Conservation (phyloP, 1,140 invertebrate genomes). For the Melipona quadrifasciata region DNA sequence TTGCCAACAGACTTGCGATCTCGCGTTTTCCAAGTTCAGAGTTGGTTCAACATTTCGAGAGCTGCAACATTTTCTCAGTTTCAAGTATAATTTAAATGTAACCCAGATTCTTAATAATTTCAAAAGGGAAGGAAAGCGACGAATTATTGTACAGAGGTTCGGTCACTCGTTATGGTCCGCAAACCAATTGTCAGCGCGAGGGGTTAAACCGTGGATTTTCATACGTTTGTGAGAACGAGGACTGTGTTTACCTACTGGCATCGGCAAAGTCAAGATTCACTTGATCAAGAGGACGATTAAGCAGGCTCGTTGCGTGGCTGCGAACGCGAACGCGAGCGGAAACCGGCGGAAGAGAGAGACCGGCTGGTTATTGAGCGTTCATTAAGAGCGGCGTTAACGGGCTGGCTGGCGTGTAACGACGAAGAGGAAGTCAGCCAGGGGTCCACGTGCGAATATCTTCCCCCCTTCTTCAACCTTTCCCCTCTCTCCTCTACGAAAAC, state of each 20-base stretch:
- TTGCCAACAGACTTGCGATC: neutral
- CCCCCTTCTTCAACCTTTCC: slow-evolving; percentile 11
- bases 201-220: too few species aligned
- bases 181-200: too few species aligned
- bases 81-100: too few species aligned
- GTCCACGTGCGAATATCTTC: slow-evolving; percentile 64
- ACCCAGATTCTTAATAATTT: too few species aligned
- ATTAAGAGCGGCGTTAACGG: slow-evolving; percentile 63
- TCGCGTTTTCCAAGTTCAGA: neutral
- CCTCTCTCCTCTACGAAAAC: neutral
- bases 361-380: slow-evolving; percentile 64
- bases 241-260: too few species aligned
- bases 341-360: slow-evolving; percentile 1
- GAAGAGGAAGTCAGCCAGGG: slow-evolving; percentile 37
- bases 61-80: too few species aligned
- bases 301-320: slow-evolving; percentile 9
- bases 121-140: too few species aligned
- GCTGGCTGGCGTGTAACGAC: slow-evolving; percentile 14
- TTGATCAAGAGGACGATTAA: slow-evolving; percentile 15
- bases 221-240: too few species aligned
- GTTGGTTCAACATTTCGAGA: too few species aligned
- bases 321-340: slow-evolving; percentile 13
- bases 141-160: too few species aligned
- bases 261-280: slow-evolving; percentile 28
- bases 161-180: too few species aligned